Base-by-base conservation (phyloP, 2,113 vertebrate genomes). In the Microcebus lehilahytsara region DNA sequence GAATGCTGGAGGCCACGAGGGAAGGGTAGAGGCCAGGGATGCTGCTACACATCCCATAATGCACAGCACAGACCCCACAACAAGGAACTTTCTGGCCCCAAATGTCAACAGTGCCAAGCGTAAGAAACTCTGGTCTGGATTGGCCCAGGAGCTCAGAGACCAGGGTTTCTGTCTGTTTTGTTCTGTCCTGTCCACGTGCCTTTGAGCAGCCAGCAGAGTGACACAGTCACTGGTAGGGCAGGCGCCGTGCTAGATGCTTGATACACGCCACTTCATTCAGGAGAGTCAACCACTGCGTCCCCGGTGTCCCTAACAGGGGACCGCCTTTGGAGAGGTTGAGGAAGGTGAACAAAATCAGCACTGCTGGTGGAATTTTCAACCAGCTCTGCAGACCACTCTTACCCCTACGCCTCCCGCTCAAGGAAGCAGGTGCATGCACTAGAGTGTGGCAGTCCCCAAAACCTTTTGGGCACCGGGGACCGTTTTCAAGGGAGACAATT, bases 1-100 rank as follows among this genome's bases (percentile, higher is more conserved):
- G 27, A 60, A 81, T 17, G n/a, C 7, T 7, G 77, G 81, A 74
- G 7, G 37, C 8, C 23, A 64, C 25, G n/a, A 60, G 16, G 25
- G 27, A 60, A 81, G 17, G 40, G 12, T 7, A 72, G 81, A 74
- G 7, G 37, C 79, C 72, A 80, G 64, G 60, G 40, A 56, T 9
- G 22, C n/a, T 74, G 49, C 27, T 72, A 20, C 23, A 30, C 27
- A 51, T 3, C 12, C 91, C 49, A 67, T 1, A 17, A 66, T 1
- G 40, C 85, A 83, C 30, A 78, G 85, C 79, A 42, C 40, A 56
- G 25, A 10, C 3, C 46, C 75, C 85, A 89, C 85, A 74, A 67
- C 67, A 69, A 56, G 95, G 91, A 85, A 25, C 49, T 42, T 60
- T 22, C 93, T 78, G n/a, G 40, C 23, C 71, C 53, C 81, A 49